Evolutionary conservation across 1,140 invertebrate genomes (phyloP), one percentile per base, ranked within the genome.

Genomic region (Euwallacea fornicatus): DNA sequence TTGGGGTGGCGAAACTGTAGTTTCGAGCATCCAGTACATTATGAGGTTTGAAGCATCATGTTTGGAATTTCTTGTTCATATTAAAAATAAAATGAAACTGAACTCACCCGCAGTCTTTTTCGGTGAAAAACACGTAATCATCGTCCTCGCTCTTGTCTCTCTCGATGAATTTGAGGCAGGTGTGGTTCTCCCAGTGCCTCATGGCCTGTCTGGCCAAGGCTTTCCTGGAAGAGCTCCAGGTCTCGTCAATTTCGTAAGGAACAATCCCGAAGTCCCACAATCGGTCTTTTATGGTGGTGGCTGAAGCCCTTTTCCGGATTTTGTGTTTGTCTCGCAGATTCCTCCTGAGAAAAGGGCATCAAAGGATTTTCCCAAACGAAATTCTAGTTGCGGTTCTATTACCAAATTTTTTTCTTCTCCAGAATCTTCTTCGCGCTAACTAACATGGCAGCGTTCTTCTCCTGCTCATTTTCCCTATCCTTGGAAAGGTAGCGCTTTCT

Each of bases 151-250:
- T 64, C 42, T 65, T 21, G 54, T 72, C 72, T 13, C 70, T 47
- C 53, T 74, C 73, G 10, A 74, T 55, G 46, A 74, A 74, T 42
- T 65, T 68, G 2, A 74, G 42, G 44, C 73, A 74, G 9, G 73
- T 74, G 50, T 72, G 47, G 42, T 72, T 74, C 42, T 72, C 70
- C 73, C 73, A 74, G 53, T 74, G 73, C 15, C 73, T 42, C 73
- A 74, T 74, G 1, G 73, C 73, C 56, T 72, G 70, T 41, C 65
- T 69, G 6, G 69, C 65, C 10, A 74, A 61, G 4, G 73, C 65
- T 69, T 69, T 72, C n/a, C 69, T 53, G 43, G 7, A 67, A 1
- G 60, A 41, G 16, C 65, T 66, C 56, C 67, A 74, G n/a, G 41
- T 13, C 8, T 72, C 66, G 21, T 72, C 70, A 13, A 74, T 72